phyloP scores from a whole-genome alignment of 1,140 invertebrate species.

The Acromyrmex heyeri region DNA sequence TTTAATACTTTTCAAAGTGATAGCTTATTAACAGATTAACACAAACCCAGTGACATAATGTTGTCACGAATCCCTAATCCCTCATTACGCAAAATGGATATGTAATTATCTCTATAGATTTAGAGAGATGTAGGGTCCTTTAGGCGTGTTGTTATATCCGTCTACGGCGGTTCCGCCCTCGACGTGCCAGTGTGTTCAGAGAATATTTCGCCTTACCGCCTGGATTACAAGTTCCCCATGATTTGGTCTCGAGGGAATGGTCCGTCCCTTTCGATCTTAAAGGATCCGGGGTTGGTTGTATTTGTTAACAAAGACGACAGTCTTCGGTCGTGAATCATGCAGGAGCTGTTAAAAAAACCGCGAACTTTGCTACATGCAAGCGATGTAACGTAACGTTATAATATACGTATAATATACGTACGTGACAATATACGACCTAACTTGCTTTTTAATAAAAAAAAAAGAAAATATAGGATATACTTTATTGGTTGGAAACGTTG shows the following conservation, averaged over 20 bases:
- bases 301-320: constrained; percentile 69
- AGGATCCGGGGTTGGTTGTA: constrained; percentile 51
- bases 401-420: no score
- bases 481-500: background rate
- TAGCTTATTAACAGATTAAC: constrained; percentile 9
- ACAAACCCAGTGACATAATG: constrained; percentile 14
- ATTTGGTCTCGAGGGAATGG: constrained; percentile 75
- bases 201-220: constrained; percentile 46
- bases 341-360: constrained; percentile 63
- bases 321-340: constrained; percentile 65
- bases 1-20: background rate
- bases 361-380: constrained; percentile 24
- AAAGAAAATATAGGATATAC: background rate
- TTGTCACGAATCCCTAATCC: background rate
- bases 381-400: no score
- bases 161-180: constrained; percentile 56
- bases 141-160: constrained; percentile 53
- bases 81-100: constrained; percentile 50
- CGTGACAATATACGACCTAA: background rate
- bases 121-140: constrained; percentile 66
- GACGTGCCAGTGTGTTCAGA: constrained; percentile 67
- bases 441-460: background rate
- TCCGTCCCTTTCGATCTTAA: constrained; percentile 59
- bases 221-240: constrained; percentile 73
- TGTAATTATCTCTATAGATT: constrained; percentile 59